Evolutionary conservation across 2,113 vertebrate species (phyloP).

Genomic region (Cyanoramphus novaezelandiae): DNA sequence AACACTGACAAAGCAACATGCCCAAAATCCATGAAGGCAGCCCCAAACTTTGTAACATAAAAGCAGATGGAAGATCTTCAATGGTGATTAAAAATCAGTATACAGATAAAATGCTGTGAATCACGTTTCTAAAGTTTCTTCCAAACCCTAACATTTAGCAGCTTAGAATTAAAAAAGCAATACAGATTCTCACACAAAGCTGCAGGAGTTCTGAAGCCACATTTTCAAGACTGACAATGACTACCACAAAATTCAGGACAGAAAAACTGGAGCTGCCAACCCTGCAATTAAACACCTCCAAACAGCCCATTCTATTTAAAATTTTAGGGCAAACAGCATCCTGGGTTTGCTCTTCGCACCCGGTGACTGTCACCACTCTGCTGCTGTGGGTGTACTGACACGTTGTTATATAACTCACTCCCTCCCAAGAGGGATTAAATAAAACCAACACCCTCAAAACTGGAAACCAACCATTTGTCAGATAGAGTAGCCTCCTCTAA

Average conservation of each 20-base stretch:
- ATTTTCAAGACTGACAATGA: background rate
- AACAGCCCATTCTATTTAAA: background rate
- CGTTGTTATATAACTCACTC: background rate
- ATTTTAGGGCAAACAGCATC: background rate
- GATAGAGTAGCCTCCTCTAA: background rate
- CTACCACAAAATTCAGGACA: background rate
- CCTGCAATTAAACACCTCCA: background rate
- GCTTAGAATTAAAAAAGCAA: background rate
- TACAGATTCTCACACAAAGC: background rate
- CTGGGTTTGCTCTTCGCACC: background rate
- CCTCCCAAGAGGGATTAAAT: background rate
- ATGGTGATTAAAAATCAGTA: background rate
- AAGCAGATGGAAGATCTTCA: background rate
- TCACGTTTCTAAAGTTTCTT: background rate
- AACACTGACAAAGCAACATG: background rate
- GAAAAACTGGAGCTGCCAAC: background rate
- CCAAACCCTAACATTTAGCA: background rate
- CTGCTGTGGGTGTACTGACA: background rate
- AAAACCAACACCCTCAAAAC: background rate
- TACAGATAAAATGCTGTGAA: background rate
- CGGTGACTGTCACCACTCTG: background rate
- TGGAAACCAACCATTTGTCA: background rate
- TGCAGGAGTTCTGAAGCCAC: background rate
- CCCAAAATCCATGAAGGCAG: background rate
- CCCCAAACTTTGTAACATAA: background rate